Evolutionary conservation across 2,888 invertebrate genomes (phyloP).

Genomic region (Ennomos quercinarius): DNA sequence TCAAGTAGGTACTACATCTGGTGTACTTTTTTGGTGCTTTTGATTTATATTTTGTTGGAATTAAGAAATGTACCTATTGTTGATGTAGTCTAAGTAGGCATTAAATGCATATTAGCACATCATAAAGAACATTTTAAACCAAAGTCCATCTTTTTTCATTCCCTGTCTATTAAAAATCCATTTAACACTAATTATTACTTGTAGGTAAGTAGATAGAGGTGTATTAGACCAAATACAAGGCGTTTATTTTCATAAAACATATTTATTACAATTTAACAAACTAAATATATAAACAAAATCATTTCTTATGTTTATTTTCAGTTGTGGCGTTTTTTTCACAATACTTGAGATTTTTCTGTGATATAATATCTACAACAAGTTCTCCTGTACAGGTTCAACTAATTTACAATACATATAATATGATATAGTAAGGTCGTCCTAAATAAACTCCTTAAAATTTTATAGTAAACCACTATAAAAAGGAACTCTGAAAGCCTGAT

Average conservation of each 20-base stretch:
- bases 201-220: too few relatives aligned
- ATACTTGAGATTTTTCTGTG: constrained; percentile 1
- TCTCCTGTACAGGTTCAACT: constrained; percentile 18
- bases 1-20: too few relatives aligned
- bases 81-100: constrained; percentile 26
- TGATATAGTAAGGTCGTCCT: constrained; percentile 7
- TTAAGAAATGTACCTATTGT: constrained; percentile 6
- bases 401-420: not conserved
- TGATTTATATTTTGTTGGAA: constrained; percentile 5
- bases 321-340: constrained; percentile 23
- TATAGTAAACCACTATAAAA: constrained; percentile 6
- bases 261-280: constrained; percentile 40
- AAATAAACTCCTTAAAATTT: constrained; percentile 5
- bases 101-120: constrained; percentile 32
- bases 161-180: not conserved
- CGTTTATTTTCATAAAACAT: constrained; percentile 25
- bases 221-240: constrained; percentile 6
- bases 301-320: constrained; percentile 19
- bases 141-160: not conserved
- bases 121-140: not conserved
- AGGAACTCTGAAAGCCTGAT: not conserved
- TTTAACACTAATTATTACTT: too few relatives aligned
- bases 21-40: too few relatives aligned
- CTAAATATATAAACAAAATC: constrained; percentile 31
- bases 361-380: constrained; percentile 21